Percentiles rank a stretch among this genome's conserved stretches.
These are phyloP conservation scores for Osmoderma eremita DNA, from an alignment of 2,888 invertebrate species.

Conservation along the genomic window DNA sequence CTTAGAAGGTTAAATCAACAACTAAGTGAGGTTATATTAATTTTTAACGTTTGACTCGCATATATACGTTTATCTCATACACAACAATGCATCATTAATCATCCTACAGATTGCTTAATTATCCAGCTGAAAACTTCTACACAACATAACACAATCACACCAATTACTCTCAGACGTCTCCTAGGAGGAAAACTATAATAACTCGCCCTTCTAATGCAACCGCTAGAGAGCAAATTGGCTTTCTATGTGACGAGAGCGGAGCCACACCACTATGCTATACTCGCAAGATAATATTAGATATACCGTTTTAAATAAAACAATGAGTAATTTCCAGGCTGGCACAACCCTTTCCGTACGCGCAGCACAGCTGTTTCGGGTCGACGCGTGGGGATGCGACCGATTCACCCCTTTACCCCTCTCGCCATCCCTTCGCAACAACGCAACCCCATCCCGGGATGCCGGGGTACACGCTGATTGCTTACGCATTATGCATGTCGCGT, in stretches of 20 bases:
- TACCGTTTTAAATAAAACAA: conserved; percentile 51
- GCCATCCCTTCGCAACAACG: conserved; percentile 15
- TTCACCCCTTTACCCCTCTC: conserved; percentile 31
- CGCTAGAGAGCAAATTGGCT: conserved; percentile 28
- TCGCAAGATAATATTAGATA: conserved; percentile 44
- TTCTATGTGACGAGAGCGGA: conserved; percentile 22
- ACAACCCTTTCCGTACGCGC: conserved; percentile 36
- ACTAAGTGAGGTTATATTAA: too few species aligned
- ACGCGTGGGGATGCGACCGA: conserved; percentile 33
- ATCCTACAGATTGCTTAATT: conserved; percentile 21
- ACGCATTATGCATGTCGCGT: conserved; percentile 65
- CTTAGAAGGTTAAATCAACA: too few species aligned
- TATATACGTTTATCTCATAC: background rate
- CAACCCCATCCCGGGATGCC: conserved; percentile 24
- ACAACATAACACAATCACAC: conserved; percentile 6
- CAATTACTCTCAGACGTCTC: conserved; percentile 28
- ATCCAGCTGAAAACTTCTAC: background rate
- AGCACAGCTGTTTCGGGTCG: conserved; percentile 43
- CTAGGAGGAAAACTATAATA: conserved; percentile 23
- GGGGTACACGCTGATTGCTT: conserved; percentile 54
- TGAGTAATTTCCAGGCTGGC: conserved; percentile 47
- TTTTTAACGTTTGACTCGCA: too few species aligned
- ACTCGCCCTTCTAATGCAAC: conserved; percentile 14
- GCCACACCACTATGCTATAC: background rate
- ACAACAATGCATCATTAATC: conserved; percentile 3